Percentiles rank a stretch among this genome's conserved stretches.
Conservation (phyloP, 1,140 invertebrate genomes). For the Brachionus sp. region DNA sequence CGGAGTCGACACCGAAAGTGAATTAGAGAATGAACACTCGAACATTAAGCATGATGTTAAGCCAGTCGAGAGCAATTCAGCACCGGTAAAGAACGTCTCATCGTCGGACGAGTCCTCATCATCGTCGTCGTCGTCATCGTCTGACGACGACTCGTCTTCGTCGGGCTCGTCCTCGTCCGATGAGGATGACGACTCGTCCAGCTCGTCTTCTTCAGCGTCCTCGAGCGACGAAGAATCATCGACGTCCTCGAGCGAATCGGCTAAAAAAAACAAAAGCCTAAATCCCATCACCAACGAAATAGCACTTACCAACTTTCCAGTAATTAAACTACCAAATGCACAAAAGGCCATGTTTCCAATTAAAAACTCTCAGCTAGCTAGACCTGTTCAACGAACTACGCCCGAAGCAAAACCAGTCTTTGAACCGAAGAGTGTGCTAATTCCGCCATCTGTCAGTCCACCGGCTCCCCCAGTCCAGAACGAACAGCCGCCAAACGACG, state of each 20-base stretch:
- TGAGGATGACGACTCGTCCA: neutral
- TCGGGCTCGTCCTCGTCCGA: neutral
- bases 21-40: slow-evolving; percentile 26
- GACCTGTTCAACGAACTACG: neutral
- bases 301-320: neutral
- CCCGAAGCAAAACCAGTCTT: neutral
- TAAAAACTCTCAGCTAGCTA: neutral
- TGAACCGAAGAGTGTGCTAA: neutral
- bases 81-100: neutral
- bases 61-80: neutral
- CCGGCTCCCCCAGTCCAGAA: neutral
- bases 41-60: neutral
- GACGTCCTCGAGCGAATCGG: neutral
- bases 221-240: slow-evolving; percentile 21
- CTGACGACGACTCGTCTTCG: neutral
- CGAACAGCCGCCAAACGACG: neutral
- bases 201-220: slow-evolving; percentile 4
- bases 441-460: neutral
- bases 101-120: slow-evolving; percentile 15
- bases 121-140: slow-evolving; percentile 1
- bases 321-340: neutral
- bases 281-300: neutral
- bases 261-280: neutral
- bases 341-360: neutral
- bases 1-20: neutral